Evolutionary conservation across 2,888 invertebrate species (phyloP).

Genomic region (Chouioia cunea): DNA sequence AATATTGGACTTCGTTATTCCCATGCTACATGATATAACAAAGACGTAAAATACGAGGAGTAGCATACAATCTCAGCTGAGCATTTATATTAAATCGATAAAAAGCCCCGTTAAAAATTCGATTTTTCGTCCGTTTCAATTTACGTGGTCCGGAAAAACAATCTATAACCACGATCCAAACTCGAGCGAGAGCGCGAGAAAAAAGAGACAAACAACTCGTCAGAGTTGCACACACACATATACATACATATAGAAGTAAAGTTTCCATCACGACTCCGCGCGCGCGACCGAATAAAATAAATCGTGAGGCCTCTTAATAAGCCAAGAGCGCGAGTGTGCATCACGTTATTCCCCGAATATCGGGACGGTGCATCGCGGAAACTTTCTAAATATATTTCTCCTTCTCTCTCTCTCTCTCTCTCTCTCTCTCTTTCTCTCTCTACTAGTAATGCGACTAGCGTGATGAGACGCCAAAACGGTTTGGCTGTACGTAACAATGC

Average conservation of each 20-base stretch:
- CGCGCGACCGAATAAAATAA: constrained; percentile 17
- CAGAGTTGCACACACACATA: no score
- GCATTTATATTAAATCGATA: no score
- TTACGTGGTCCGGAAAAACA: constrained; percentile 8
- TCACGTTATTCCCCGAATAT: constrained; percentile 35
- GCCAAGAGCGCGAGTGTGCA: constrained; percentile 2
- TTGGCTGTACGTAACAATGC: no score
- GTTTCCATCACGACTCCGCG: constrained; percentile 31
- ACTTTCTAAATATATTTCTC: constrained; percentile 43
- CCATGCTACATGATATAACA: no score
- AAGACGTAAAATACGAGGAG: no score
- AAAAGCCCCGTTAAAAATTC: constrained; percentile 13
- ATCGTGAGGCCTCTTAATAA: constrained; percentile 43
- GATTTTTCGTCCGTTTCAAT: constrained; percentile 3
- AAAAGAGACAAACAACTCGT: not conserved
- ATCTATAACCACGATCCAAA: not conserved
- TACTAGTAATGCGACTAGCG: no score
- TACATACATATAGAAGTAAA: not conserved
- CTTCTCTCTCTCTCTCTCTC: no score
- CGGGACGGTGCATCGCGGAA: constrained; percentile 11
- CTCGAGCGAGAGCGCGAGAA: not conserved
- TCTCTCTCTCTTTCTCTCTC: no score
- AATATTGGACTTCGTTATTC: no score
- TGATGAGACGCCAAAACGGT: not conserved
- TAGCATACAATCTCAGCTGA: no score